These are phyloP conservation scores for Phalacrocorax carbo DNA, from an alignment of 2,113 vertebrate genomes.

Conservation along the genomic window DNA sequence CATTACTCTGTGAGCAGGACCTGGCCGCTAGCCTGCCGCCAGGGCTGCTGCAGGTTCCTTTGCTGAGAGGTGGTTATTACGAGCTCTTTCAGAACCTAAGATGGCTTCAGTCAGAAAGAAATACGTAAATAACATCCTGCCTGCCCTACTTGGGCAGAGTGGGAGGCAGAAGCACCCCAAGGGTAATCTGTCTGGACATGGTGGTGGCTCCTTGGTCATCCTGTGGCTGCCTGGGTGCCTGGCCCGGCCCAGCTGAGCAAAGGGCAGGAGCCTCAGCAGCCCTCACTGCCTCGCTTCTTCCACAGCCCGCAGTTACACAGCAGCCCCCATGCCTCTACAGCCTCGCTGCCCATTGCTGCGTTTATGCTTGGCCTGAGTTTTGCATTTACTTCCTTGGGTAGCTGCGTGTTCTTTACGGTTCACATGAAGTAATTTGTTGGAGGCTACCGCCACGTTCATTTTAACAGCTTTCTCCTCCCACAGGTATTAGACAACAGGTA, in stretches of 20 bases:
- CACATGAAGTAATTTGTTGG: background rate
- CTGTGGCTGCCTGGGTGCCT: rapidly evolving
- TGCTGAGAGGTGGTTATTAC: background rate
- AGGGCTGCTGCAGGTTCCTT: background rate
- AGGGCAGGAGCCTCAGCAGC: background rate
- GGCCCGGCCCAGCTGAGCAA: background rate
- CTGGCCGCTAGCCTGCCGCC: background rate
- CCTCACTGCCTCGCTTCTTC: background rate
- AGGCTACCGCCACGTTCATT: background rate
- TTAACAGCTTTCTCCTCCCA: background rate
- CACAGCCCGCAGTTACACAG: background rate
- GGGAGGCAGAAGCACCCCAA: background rate
- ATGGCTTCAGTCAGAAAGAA: background rate
- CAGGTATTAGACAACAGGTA: rapidly evolving
- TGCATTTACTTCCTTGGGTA: background rate
- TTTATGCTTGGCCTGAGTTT: rapidly evolving
- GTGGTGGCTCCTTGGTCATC: background rate
- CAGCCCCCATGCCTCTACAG: background rate
- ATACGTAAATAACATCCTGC: background rate
- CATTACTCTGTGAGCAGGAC: background rate
- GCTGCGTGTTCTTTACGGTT: background rate
- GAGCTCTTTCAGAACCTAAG: background rate
- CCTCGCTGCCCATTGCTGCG: rapidly evolving
- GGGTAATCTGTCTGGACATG: background rate
- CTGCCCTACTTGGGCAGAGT: background rate